phyloP scores from a whole-genome alignment of 2,888 invertebrate species.

The Acronicta alni region DNA sequence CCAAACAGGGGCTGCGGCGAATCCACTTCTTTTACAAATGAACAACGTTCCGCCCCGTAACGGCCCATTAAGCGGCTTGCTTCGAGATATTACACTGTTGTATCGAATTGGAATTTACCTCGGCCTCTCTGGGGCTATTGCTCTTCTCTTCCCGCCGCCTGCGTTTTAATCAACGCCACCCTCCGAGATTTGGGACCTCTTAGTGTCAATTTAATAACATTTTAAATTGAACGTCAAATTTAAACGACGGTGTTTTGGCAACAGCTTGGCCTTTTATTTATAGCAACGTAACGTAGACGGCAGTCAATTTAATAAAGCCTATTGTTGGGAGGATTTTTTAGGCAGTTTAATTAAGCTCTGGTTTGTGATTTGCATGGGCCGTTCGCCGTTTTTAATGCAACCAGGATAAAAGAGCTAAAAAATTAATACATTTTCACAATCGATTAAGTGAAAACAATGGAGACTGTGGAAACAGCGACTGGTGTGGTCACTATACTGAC shows the following conservation, averaged over 20 bases:
- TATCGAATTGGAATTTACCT: slow-evolving; percentile 76
- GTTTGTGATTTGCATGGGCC: slow-evolving; percentile 47
- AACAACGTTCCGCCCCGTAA: slow-evolving; percentile 74
- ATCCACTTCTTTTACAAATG: slow-evolving; percentile 62
- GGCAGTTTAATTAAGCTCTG: slow-evolving; percentile 40
- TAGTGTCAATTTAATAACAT: slow-evolving; percentile 76
- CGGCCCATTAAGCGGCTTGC: slow-evolving; percentile 73
- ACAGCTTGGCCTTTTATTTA: slow-evolving; percentile 32
- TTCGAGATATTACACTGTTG: slow-evolving; percentile 72
- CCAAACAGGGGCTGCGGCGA: slow-evolving; percentile 51
- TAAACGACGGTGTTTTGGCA: slow-evolving; percentile 51
- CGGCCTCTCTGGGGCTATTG: slow-evolving; percentile 61
- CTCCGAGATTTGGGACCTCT: slow-evolving; percentile 65
- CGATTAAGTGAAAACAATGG: slow-evolving; percentile 66
- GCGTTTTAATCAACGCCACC: slow-evolving; percentile 75
- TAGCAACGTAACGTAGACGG: slow-evolving; percentile 29
- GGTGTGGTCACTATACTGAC: slow-evolving; percentile 28
- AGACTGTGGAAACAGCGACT: slow-evolving; percentile 21
- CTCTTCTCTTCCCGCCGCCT: slow-evolving; percentile 57
- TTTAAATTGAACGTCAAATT: slow-evolving; percentile 68
- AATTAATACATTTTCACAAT: slow-evolving; percentile 62
- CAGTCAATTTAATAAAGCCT: slow-evolving; percentile 44
- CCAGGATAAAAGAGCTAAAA: slow-evolving; percentile 48
- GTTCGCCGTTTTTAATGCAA: slow-evolving; percentile 35
- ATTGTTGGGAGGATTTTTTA: slow-evolving; percentile 40